Evolutionary conservation across 2,888 invertebrate genomes (phyloP).

Genomic region (Brenthis hecate): DNA sequence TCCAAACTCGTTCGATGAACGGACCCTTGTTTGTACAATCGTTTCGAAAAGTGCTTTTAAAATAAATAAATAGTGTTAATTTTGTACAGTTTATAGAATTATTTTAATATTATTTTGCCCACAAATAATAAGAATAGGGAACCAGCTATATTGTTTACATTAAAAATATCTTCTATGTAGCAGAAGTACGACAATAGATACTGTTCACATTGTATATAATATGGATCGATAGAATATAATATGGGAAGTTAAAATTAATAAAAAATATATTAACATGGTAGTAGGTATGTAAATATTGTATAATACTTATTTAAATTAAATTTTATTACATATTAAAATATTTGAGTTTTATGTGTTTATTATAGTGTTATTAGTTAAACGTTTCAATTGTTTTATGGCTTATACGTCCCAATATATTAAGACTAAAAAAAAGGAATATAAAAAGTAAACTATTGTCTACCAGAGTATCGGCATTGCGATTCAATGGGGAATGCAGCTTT

Average conservation of each 20-base stretch:
- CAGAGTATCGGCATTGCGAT: slow-evolving; percentile 20
- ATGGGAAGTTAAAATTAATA: background rate
- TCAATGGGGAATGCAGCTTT: slow-evolving; percentile 22
- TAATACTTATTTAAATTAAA: too few relatives aligned
- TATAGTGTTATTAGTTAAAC: too few relatives aligned
- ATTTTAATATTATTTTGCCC: background rate
- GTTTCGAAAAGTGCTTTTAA: slow-evolving; percentile 59
- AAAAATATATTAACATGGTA: too few relatives aligned
- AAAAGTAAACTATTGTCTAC: slow-evolving; percentile 5
- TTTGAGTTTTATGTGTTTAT: too few relatives aligned
- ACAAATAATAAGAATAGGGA: background rate
- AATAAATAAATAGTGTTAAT: slow-evolving; percentile 27
- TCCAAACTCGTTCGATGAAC: slow-evolving; percentile 70
- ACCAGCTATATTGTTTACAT: background rate
- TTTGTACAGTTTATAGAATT: background rate
- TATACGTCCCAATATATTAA: too few relatives aligned
- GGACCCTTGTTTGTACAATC: slow-evolving; percentile 74
- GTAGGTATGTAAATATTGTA: too few relatives aligned
- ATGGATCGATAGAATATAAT: background rate
- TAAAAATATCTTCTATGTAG: background rate
- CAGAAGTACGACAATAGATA: too few relatives aligned
- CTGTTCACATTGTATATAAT: background rate
- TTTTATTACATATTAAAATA: too few relatives aligned
- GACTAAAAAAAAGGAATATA: background rate
- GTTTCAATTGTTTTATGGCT: too few relatives aligned